phyloP scores from a whole-genome alignment of 2,113 vertebrate genomes.

The Notothenia rossii region DNA sequence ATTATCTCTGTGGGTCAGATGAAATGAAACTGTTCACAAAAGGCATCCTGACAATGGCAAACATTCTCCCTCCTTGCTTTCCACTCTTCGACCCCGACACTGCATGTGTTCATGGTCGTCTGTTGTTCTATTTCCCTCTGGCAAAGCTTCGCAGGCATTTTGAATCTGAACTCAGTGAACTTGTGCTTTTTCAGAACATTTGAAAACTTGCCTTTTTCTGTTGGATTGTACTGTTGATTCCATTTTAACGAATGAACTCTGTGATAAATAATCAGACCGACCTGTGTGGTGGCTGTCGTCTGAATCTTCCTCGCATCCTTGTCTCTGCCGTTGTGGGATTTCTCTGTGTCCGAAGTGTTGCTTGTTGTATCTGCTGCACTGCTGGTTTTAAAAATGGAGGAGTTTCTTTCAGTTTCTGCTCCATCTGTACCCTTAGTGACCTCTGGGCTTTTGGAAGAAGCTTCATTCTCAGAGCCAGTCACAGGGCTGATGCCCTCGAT shows the following conservation, averaged over 20 bases:
- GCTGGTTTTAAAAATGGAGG: slow-evolving; percentile 85
- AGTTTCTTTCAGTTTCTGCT: slow-evolving; percentile 80
- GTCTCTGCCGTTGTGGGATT: slow-evolving; percentile 91
- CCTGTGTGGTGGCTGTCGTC: slow-evolving; percentile 93
- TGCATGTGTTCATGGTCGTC: slow-evolving; percentile 5
- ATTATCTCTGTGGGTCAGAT: slow-evolving; percentile 51
- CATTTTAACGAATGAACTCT: neutral
- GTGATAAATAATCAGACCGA: slow-evolving; percentile 18
- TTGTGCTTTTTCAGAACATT: neutral
- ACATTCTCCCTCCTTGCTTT: slow-evolving; percentile 3
- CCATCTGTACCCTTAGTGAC: slow-evolving; percentile 79
- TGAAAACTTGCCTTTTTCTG: neutral
- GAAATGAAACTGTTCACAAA: slow-evolving; percentile 35
- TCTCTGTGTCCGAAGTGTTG: slow-evolving; percentile 87
- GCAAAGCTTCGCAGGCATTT: slow-evolving; percentile 6
- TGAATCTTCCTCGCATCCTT: slow-evolving; percentile 95
- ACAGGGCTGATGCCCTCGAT: slow-evolving; percentile 81
- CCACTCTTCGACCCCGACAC: neutral
- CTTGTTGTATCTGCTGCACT: slow-evolving; percentile 82
- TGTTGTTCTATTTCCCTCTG: neutral
- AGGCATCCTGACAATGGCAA: slow-evolving; percentile 41
- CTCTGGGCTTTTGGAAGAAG: slow-evolving; percentile 83
- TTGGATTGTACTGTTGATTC: neutral
- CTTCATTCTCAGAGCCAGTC: slow-evolving; percentile 81
- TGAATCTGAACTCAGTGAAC: neutral